Evolutionary conservation across 2,113 vertebrate genomes (phyloP).

Genomic region (Toxotes chatareus): DNA sequence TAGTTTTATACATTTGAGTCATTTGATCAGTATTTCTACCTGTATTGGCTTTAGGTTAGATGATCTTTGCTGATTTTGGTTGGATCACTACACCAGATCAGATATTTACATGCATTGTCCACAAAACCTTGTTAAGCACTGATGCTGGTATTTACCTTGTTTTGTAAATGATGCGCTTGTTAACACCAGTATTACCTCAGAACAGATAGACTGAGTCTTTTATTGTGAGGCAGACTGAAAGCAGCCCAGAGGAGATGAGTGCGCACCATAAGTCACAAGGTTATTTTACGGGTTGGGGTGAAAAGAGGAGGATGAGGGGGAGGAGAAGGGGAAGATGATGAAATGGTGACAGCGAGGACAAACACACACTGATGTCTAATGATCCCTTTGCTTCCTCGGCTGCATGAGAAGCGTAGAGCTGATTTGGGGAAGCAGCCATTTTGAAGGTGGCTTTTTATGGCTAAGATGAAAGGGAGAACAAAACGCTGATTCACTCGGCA

Average conservation of each 20-base stretch:
- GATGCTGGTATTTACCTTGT: background rate
- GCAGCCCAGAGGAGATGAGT: slow-evolving; percentile 25
- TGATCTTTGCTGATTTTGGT: background rate
- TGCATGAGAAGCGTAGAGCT: slow-evolving; percentile 46
- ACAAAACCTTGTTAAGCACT: background rate
- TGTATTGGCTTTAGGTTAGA: too few species aligned
- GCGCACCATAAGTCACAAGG: slow-evolving; percentile 13
- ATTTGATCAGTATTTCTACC: too few species aligned
- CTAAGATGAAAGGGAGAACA: slow-evolving; percentile 50
- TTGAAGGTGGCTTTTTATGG: slow-evolving; percentile 63
- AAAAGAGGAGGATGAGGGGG: slow-evolving; percentile 22
- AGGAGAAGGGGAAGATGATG: slow-evolving; percentile 22
- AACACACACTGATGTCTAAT: slow-evolving; percentile 65
- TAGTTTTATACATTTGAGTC: too few species aligned
- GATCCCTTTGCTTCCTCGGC: slow-evolving; percentile 67
- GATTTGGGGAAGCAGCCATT: slow-evolving; percentile 59
- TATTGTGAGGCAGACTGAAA: slow-evolving; percentile 23
- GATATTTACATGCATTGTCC: background rate
- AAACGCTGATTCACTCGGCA: slow-evolving; percentile 59
- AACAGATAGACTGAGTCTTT: background rate
- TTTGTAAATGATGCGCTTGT: background rate
- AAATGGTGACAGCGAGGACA: slow-evolving; percentile 58
- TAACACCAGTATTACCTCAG: background rate
- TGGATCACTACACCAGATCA: background rate
- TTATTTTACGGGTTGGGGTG: slow-evolving; percentile 35